A percentile compares a stretch with the other conserved stretches of the same genome.
These are phyloP conservation scores for Smittia aterrima DNA, from an alignment of 2,888 invertebrate species.

Conservation along the genomic window DNA sequence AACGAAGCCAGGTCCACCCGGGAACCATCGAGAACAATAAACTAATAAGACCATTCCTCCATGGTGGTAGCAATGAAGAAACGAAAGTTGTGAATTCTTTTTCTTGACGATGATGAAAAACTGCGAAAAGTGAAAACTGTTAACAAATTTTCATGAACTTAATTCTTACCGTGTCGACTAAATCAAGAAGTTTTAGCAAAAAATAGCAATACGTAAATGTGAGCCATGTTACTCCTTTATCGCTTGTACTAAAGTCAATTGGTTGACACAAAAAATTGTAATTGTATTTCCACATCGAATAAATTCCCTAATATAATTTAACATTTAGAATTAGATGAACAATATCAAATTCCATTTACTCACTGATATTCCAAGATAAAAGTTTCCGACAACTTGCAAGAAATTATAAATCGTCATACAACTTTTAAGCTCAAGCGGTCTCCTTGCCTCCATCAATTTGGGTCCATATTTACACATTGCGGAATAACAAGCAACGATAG, in stretches of 20 bases:
- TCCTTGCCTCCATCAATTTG: neutral
- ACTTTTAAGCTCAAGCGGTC: constrained; percentile 24
- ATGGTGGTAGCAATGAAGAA: constrained; percentile 33
- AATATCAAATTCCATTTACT: neutral
- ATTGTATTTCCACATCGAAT: too few species aligned
- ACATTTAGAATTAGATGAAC: neutral
- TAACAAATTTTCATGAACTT: too few species aligned
- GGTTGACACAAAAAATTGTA: too few species aligned
- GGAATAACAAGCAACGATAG: constrained; percentile 20
- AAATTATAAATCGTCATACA: constrained; percentile 29
- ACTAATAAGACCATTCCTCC: constrained; percentile 3
- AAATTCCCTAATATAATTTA: neutral
- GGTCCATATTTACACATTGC: constrained; percentile 24
- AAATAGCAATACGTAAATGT: constrained; percentile 55
- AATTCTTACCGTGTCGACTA: constrained; percentile 54
- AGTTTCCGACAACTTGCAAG: constrained; percentile 27
- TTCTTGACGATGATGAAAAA: constrained; percentile 45
- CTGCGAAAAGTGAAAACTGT: too few species aligned
- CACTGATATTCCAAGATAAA: neutral
- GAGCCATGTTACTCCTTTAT: constrained; percentile 43
- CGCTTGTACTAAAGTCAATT: too few species aligned
- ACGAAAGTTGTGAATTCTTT: neutral
- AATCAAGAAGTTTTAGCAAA: constrained; percentile 58
- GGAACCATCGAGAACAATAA: neutral
- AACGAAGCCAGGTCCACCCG: constrained; percentile 57